A percentile compares a stretch with the other conserved stretches of the same genome.
phyloP scores from a whole-genome alignment of 2,113 vertebrate species.

The Megaceryle maxima region DNA sequence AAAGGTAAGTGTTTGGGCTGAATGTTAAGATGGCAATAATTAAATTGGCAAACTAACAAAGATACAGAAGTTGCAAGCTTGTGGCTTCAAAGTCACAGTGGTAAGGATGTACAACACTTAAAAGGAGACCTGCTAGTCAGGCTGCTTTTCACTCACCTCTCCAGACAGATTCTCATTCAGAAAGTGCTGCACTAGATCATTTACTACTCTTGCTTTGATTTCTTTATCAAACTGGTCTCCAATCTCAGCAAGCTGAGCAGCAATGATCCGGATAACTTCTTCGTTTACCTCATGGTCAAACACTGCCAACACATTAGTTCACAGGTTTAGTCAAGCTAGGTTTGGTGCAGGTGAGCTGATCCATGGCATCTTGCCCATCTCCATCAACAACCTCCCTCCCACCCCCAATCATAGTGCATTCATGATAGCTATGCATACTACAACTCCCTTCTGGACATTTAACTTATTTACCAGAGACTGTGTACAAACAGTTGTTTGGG shows the following conservation, averaged over 20 bases:
- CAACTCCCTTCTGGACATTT: background rate
- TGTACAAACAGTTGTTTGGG: background rate
- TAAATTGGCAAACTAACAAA: background rate
- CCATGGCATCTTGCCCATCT: background rate
- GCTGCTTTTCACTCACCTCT: conserved; percentile 58
- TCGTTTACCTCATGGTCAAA: conserved; percentile 35
- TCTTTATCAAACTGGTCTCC: conserved; percentile 70
- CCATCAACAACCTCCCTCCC: background rate
- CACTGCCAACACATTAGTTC: background rate
- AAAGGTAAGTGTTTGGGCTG: background rate
- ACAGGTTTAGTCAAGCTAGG: background rate
- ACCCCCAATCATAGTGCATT: background rate
- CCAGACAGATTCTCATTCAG: background rate
- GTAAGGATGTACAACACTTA: background rate
- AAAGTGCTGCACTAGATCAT: conserved; percentile 46
- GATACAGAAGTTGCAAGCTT: background rate
- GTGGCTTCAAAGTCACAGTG: background rate
- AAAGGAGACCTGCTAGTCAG: background rate
- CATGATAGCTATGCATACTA: background rate
- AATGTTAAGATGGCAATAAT: background rate
- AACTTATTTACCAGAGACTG: background rate
- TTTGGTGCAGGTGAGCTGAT: background rate
- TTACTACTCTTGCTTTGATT: conserved; percentile 49
- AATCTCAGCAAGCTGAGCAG: conserved; percentile 59
- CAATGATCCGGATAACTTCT: conserved; percentile 62